A percentile compares a stretch with the other conserved stretches of the same genome.
Evolutionary conservation across 2,113 vertebrate species (phyloP).

Genomic region (Emydura subglobosa): DNA sequence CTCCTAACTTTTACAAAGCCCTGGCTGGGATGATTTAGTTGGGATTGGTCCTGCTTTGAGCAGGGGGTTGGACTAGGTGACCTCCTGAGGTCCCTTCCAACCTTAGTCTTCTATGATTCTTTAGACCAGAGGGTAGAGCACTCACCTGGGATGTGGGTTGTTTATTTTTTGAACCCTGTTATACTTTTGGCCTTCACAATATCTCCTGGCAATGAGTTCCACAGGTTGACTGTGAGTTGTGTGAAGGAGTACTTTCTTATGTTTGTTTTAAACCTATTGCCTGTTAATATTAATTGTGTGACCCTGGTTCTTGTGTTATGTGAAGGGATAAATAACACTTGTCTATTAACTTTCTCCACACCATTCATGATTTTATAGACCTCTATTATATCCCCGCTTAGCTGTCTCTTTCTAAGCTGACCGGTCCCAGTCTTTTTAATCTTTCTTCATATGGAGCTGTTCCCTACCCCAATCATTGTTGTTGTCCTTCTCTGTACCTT

Average conservation of each 20-base stretch:
- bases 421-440: background rate
- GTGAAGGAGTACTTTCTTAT: background rate
- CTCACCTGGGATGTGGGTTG: background rate
- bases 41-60: too few relatives aligned
- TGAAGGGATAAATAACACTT: background rate
- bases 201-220: background rate
- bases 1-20: background rate
- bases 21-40: too few relatives aligned
- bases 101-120: too few relatives aligned
- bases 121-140: background rate
- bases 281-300: background rate
- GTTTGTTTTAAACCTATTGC: background rate
- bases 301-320: background rate
- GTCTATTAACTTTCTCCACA: background rate
- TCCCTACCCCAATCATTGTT: background rate
- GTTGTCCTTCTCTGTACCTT: background rate
- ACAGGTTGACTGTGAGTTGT: background rate
- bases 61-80: too few relatives aligned
- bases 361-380: background rate
- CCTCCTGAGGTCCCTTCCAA: too few relatives aligned
- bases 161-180: background rate
- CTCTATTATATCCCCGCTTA: background rate
- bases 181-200: background rate
- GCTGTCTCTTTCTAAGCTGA: background rate
- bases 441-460: background rate